A percentile compares a stretch with the other conserved stretches of the same genome.
These are phyloP conservation scores for Ammodytes dubius DNA, from an alignment of 2,113 vertebrate species.

Conservation along the genomic window DNA sequence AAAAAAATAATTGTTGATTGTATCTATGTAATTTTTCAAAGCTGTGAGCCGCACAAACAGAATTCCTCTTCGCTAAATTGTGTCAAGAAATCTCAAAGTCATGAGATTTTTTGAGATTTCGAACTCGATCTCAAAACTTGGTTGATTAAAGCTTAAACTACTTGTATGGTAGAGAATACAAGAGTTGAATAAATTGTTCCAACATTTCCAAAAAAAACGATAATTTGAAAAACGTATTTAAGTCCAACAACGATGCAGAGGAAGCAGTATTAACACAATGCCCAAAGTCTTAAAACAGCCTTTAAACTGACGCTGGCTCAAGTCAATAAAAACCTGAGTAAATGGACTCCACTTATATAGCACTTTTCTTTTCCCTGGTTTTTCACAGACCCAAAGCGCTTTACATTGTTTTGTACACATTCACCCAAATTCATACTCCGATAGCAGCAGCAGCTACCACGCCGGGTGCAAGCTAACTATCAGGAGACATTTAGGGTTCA, in stretches of 20 bases:
- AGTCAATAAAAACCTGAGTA: constrained; percentile 1
- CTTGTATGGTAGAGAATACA: not conserved
- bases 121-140: not conserved
- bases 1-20: not conserved
- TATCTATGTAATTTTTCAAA: not conserved
- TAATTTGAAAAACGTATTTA: too few species aligned
- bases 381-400: too few species aligned
- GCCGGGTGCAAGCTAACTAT: too few species aligned
- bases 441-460: too few species aligned
- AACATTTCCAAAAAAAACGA: too few species aligned
- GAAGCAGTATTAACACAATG: constrained; percentile 11
- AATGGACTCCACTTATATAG: not conserved
- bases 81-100: not conserved
- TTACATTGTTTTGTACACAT: too few species aligned
- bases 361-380: too few species aligned
- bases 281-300: constrained; percentile 37
- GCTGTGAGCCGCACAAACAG: not conserved
- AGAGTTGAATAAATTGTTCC: not conserved
- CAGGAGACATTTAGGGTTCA: too few species aligned
- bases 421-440: too few species aligned
- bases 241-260: constrained; percentile 25
- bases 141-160: not conserved
- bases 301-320: constrained; percentile 27
- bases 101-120: not conserved
- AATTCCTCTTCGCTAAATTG: not conserved